These are phyloP conservation scores for Lomographa bimaculata DNA, from an alignment of 2,888 invertebrate species.

Conservation along the genomic window DNA sequence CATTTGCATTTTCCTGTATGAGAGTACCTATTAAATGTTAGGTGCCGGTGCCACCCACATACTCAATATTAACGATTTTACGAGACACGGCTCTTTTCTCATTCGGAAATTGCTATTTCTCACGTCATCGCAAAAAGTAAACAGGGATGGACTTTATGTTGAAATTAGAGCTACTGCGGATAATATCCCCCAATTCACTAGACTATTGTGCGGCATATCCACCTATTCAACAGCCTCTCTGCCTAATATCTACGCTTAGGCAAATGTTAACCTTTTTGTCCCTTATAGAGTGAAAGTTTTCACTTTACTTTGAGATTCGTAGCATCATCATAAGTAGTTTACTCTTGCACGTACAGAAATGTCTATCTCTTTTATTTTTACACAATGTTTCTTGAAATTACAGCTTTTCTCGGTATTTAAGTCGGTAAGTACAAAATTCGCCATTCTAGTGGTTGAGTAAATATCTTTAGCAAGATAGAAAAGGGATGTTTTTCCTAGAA, in stretches of 20 bases:
- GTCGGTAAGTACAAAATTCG: slow-evolving; percentile 14
- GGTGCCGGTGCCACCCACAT: slow-evolving; percentile 35
- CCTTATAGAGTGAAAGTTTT: slow-evolving; percentile 13
- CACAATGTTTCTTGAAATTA: slow-evolving; percentile 12
- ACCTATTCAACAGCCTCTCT: slow-evolving; percentile 9
- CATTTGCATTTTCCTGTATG: slow-evolving; percentile 59
- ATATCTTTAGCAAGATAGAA: background rate
- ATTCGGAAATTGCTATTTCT: slow-evolving; percentile 25
- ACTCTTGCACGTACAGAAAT: no score
- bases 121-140: slow-evolving; percentile 26
- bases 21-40: slow-evolving; percentile 40
- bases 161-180: slow-evolving; percentile 21
- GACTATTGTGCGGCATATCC: slow-evolving; percentile 17
- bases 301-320: slow-evolving; percentile 6
- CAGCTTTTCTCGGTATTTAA: slow-evolving; percentile 17
- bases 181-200: slow-evolving; percentile 17
- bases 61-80: slow-evolving; percentile 38
- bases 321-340: background rate
- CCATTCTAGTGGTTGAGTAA: slow-evolving; percentile 7
- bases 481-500: no score
- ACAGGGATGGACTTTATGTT: slow-evolving; percentile 17
- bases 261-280: slow-evolving; percentile 14
- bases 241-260: slow-evolving; percentile 16
- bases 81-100: slow-evolving; percentile 31
- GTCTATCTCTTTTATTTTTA: no score